phyloP scores from a whole-genome alignment of 2,797 vertebrate species.

The Lepidocolaptes lacrymiger region DNA sequence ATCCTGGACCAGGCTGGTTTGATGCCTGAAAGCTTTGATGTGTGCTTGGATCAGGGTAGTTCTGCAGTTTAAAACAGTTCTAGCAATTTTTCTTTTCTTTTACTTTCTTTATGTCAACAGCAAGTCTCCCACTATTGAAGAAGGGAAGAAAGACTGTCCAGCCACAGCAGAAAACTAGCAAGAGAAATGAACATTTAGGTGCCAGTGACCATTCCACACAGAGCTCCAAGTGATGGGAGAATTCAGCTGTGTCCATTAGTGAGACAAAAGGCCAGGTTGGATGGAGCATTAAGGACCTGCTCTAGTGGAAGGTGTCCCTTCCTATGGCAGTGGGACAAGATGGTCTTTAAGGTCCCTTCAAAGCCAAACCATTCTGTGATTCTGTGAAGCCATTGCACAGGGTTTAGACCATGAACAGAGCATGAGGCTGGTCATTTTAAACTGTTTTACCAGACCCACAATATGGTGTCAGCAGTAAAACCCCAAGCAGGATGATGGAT shows the following conservation, averaged over 20 bases:
- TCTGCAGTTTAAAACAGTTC: background rate
- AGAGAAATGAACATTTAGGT: rapidly evolving
- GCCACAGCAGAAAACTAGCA: background rate
- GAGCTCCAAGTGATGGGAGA: background rate
- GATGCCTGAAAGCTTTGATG: background rate
- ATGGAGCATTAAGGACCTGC: background rate
- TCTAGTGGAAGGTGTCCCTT: background rate
- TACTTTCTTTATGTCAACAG: rapidly evolving
- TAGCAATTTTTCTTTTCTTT: background rate
- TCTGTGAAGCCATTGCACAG: background rate
- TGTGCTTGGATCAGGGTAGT: background rate
- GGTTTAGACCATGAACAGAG: background rate
- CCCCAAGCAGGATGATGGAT: background rate
- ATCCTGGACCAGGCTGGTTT: background rate
- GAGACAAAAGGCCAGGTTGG: background rate
- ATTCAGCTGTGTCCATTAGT: rapidly evolving
- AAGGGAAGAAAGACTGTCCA: background rate
- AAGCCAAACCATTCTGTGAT: background rate
- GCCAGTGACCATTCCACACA: background rate
- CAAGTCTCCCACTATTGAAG: rapidly evolving
- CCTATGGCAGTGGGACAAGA: background rate
- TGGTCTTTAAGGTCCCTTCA: background rate
- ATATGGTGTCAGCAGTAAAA: background rate
- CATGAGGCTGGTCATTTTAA: background rate
- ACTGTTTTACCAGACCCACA: background rate